Conservation (phyloP, 2,113 vertebrate species). For the Chrysemys picta region DNA sequence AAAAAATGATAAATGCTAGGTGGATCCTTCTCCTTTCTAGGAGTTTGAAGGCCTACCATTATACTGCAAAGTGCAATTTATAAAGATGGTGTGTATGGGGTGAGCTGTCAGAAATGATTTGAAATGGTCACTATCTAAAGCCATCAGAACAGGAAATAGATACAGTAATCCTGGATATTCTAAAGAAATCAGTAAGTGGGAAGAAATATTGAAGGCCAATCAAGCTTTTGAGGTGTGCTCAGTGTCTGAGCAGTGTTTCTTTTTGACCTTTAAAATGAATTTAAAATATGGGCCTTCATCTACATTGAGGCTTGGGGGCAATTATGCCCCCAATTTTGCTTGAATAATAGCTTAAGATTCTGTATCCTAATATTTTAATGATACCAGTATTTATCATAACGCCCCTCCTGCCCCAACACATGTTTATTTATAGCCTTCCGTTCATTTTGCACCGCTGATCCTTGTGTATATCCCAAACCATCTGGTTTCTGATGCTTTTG, state of each 20-base stretch:
- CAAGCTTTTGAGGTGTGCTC: not conserved
- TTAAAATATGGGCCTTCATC: not conserved
- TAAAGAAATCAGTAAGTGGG: not conserved
- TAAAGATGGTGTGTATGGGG: not conserved
- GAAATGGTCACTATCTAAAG: accelerated
- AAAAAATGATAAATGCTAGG: not conserved
- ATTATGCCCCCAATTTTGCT: not conserved
- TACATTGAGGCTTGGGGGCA: not conserved
- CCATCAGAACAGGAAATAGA: not conserved
- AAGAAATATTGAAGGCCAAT: not conserved
- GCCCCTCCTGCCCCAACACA: not conserved
- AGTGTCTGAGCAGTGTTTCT: not conserved
- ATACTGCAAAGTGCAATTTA: accelerated
- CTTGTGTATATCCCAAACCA: not conserved
- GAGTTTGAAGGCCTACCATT: accelerated
- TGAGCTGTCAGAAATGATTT: not conserved
- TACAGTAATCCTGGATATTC: not conserved
- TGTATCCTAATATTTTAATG: slow-evolving; percentile 6
- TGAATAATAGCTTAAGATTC: not conserved
- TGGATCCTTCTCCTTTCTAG: not conserved
- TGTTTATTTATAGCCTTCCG: not conserved
- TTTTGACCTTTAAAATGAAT: not conserved
- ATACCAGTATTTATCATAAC: not conserved
- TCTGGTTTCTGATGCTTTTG: not conserved
- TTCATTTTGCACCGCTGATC: not conserved